A percentile compares a stretch with the other conserved stretches of the same genome.
Evolutionary conservation across 2,797 vertebrate genomes (phyloP).

Genomic region (Knipowitschia caucasica): DNA sequence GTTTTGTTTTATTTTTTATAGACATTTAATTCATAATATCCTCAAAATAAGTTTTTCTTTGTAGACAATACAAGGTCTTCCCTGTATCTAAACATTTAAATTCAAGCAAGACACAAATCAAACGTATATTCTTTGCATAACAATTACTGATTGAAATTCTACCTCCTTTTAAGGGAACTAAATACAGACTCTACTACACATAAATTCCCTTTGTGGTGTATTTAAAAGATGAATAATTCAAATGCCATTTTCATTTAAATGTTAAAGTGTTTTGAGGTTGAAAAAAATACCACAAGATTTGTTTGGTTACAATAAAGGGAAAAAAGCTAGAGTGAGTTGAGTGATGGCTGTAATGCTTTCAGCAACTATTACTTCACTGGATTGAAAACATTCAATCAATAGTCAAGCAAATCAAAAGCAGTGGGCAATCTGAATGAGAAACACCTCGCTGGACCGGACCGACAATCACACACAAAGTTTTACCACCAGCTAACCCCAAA

Average conservation of each 20-base stretch:
- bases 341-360: slow-evolving; percentile 76
- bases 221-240: slow-evolving; percentile 16
- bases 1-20: slow-evolving; percentile 2
- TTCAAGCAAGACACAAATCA: slow-evolving; percentile 12
- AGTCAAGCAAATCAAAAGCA: slow-evolving; percentile 75
- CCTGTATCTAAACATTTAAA: not conserved
- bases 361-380: slow-evolving; percentile 80
- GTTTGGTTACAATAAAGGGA: slow-evolving; percentile 39
- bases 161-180: not conserved
- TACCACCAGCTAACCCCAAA: slow-evolving; percentile 2
- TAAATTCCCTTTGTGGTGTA: slow-evolving; percentile 4
- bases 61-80: not conserved
- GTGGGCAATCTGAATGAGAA: slow-evolving; percentile 66
- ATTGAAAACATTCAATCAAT: slow-evolving; percentile 77
- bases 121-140: slow-evolving; percentile 7
- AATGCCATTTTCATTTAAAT: slow-evolving; percentile 29
- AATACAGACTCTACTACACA: slow-evolving; percentile 12
- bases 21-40: not conserved
- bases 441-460: slow-evolving; percentile 44
- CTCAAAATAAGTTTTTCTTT: not conserved
- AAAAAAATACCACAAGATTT: slow-evolving; percentile 32
- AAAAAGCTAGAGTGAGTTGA: slow-evolving; percentile 60
- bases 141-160: not conserved
- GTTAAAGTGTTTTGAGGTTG: slow-evolving; percentile 9
- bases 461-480: slow-evolving; percentile 44